These are phyloP conservation scores for Xanthostigma xanthostigma DNA, from an alignment of 2,888 invertebrate genomes.

Conservation along the genomic window DNA sequence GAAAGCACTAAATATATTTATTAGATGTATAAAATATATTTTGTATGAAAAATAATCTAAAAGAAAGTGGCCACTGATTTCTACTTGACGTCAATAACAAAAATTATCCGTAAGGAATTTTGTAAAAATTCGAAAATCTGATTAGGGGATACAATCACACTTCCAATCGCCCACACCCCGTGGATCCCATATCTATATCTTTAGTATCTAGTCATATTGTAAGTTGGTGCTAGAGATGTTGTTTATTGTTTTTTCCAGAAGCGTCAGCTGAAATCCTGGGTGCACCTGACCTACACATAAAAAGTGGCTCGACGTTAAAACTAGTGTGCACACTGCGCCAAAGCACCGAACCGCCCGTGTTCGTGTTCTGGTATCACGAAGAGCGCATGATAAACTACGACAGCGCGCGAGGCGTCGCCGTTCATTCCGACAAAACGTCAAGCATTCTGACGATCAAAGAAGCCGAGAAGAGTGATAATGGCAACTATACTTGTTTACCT, in stretches of 20 bases:
- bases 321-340: slow-evolving; percentile 39
- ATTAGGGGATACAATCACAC: no score
- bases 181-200: no score
- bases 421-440: slow-evolving; percentile 38
- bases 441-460: slow-evolving; percentile 54
- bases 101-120: no score
- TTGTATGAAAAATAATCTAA: no score
- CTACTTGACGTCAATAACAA: no score
- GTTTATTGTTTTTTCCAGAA: slow-evolving; percentile 26
- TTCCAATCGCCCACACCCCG: no score
- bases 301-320: slow-evolving; percentile 40
- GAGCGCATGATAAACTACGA: slow-evolving; percentile 47
- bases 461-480: slow-evolving; percentile 43
- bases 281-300: slow-evolving; percentile 41
- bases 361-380: slow-evolving; percentile 46
- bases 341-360: slow-evolving; percentile 40
- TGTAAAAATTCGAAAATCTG: no score
- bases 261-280: slow-evolving; percentile 42
- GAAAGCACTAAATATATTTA: no score
- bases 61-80: no score
- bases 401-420: slow-evolving; percentile 33
- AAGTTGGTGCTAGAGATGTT: neutral
- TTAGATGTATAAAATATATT: no score
- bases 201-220: no score
- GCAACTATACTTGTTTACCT: slow-evolving; percentile 56